Percentiles rank a stretch among this genome's conserved stretches.
These are phyloP conservation scores for Galago senegalensis DNA, from an alignment of 2,797 vertebrate genomes.

Conservation along the genomic window DNA sequence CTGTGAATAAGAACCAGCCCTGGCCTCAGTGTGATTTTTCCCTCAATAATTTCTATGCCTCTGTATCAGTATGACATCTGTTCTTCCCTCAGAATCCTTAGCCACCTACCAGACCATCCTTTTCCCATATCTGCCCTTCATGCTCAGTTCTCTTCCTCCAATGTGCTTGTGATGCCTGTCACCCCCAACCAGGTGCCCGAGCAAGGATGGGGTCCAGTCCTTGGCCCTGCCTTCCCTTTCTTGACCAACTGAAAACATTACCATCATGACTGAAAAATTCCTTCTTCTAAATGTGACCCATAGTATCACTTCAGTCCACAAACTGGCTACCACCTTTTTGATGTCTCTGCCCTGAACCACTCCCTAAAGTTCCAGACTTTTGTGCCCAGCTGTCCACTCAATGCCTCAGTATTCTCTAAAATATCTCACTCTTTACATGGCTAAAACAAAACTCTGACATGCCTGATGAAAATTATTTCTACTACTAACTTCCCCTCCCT, in stretches of 20 bases:
- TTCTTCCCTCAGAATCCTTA: not conserved
- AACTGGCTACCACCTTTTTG: not conserved
- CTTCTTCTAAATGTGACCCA: not conserved
- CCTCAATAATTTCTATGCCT: not conserved
- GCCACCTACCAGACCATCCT: not conserved
- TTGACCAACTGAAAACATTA: not conserved
- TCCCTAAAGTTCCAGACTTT: not conserved
- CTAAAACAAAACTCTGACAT: not conserved
- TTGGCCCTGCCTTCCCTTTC: not conserved
- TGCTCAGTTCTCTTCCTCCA: not conserved
- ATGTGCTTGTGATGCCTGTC: not conserved
- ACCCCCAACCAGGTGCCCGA: not conserved
- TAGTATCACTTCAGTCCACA: not conserved
- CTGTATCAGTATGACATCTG: not conserved
- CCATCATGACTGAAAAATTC: not conserved
- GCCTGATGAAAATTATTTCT: not conserved
- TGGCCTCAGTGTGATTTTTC: not conserved
- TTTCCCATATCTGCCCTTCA: not conserved
- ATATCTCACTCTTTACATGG: not conserved
- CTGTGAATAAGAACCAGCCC: not conserved
- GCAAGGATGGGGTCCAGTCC: not conserved
- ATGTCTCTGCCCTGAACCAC: not conserved
- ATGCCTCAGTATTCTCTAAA: not conserved
- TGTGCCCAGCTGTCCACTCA: not conserved
- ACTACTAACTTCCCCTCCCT: not conserved